Evolutionary conservation across 2,113 vertebrate genomes (phyloP).

Genomic region (Mohoua ochrocephala): DNA sequence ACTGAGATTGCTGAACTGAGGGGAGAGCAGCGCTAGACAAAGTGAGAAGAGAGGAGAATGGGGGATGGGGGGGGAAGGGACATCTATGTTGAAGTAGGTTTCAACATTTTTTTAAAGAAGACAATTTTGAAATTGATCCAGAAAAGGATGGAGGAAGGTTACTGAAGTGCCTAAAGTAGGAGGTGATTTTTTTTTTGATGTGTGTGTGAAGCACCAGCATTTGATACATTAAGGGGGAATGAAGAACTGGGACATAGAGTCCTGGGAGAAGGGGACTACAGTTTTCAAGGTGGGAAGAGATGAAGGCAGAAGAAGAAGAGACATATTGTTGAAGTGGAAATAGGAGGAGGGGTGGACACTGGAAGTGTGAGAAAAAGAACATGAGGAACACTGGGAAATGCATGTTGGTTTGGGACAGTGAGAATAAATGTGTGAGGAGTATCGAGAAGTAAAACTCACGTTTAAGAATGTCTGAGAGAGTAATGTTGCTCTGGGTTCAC

Average conservation of each 20-base stretch:
- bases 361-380: neutral
- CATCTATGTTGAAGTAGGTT: neutral
- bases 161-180: neutral
- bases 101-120: neutral
- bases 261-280: neutral
- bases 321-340: neutral
- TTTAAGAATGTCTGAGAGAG: neutral
- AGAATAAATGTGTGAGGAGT: neutral
- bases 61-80: accelerated
- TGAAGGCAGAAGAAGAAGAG: neutral
- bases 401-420: neutral
- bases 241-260: neutral
- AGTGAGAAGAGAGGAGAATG: neutral
- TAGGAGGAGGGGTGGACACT: neutral
- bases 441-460: neutral
- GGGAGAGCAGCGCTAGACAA: neutral
- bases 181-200: neutral
- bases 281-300: neutral
- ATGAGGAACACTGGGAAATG: neutral
- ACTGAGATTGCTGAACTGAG: neutral
- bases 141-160: neutral
- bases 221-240: neutral
- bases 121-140: neutral
- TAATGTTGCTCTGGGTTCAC: neutral
- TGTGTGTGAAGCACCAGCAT: neutral